Evolutionary conservation across 92 coral and sea anemone genomes (phyloP).

Genomic region (Ricordea florida): DNA sequence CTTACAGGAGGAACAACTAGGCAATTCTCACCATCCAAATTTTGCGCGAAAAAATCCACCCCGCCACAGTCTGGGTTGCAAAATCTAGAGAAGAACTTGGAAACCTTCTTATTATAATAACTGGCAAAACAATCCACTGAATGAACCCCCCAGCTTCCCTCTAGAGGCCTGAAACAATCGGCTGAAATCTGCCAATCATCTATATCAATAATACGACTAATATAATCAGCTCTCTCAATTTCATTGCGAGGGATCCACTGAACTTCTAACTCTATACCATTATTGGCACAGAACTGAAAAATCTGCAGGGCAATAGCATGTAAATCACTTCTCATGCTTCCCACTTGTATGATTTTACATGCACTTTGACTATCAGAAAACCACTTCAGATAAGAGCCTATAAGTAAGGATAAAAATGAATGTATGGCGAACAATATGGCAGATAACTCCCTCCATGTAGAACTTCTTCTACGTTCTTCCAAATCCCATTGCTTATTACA

Average conservation of each 20-base stretch:
- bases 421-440: conserved; percentile 7
- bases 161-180: conserved; percentile 10
- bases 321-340: conserved; percentile 51
- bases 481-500: conserved; percentile 6
- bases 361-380: conserved; percentile 31
- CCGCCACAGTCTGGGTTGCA: not conserved
- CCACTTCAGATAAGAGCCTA: conserved; percentile 16
- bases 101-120: conserved; percentile 18
- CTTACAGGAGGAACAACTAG: conserved; percentile 44
- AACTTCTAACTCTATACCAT: conserved; percentile 7
- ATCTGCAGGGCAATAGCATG: conserved; percentile 4
- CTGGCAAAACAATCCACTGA: conserved; percentile 50
- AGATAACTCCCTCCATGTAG: conserved; percentile 17
- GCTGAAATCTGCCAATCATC: conserved; percentile 62
- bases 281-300: conserved; percentile 1
- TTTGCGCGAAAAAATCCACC: conserved; percentile 8
- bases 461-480: not conserved
- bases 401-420: too few relatives aligned
- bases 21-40: conserved; percentile 33
- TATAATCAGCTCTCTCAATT: conserved; percentile 31
- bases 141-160: conserved; percentile 38
- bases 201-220: conserved; percentile 40
- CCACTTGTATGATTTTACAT: conserved; percentile 42
- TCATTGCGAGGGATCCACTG: conserved; percentile 48
- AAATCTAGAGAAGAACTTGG: conserved; percentile 26